These are phyloP conservation scores for Apamea monoglypha DNA, from an alignment of 2,888 invertebrate species.

Conservation along the genomic window DNA sequence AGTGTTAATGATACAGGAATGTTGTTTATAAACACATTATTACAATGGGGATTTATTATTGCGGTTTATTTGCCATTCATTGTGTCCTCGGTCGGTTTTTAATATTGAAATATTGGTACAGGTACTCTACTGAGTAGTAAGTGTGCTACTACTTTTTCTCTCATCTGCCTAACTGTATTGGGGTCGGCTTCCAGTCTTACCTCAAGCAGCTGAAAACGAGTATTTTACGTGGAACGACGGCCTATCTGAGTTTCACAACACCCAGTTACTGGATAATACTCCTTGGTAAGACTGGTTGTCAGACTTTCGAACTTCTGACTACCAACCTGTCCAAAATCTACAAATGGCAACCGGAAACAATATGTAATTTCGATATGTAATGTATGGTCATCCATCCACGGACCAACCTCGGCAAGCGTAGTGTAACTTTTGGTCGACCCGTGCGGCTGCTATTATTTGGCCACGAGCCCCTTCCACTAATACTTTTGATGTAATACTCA, in stretches of 20 bases:
- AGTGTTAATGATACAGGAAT: not conserved
- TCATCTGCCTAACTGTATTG: not conserved
- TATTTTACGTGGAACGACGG: not conserved
- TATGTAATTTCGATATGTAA: not conserved
- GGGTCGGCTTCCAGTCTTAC: not conserved
- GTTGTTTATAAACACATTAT: constrained; percentile 1
- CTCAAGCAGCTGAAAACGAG: not conserved
- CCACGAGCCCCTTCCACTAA: too few species aligned
- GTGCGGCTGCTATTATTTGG: not conserved
- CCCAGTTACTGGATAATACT: not conserved
- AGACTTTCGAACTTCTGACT: not conserved
- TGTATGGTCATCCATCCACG: not conserved
- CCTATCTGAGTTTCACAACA: not conserved
- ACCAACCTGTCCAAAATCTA: not conserved
- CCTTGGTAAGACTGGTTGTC: not conserved
- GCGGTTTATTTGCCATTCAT: not conserved
- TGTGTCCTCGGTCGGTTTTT: not conserved
- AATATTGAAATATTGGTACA: not conserved
- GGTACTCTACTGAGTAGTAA: not conserved
- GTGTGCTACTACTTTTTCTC: not conserved
- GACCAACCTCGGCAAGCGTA: not conserved
- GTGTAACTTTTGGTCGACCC: not conserved
- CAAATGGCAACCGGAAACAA: not conserved
- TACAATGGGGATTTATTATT: constrained; percentile 17
- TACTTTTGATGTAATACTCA: too few species aligned